Base-by-base conservation (phyloP, 2,888 invertebrate genomes). In the Drosophila pseudotalamancana region DNA sequence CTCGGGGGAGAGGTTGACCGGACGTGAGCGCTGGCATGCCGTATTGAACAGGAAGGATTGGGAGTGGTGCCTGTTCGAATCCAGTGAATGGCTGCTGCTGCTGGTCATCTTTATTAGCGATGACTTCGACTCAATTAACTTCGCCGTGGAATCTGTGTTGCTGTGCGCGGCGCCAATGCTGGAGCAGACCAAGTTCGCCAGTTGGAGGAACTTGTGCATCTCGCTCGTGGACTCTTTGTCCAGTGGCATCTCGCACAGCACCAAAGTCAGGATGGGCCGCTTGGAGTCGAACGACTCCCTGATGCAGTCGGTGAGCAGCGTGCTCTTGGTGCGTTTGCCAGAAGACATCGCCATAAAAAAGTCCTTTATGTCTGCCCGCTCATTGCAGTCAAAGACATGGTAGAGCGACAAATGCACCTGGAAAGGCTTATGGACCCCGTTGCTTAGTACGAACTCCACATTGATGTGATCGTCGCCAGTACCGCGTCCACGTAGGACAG, bases 401-500 rank as follows among this genome's bases (percentile, higher is more conserved):
- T 87, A 83, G 9, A 88, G 12, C 1, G 83, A 49, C 5, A 88
- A 42, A 16, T 74, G 73, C 14, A 82, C 46, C 3, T 45, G 54
- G 11, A 70, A 57, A 9, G 65, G 29, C 8, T 45, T 45, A 0
- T 55, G 50, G 5, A 56, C 12, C 11, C 39, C 32, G 35, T 76
- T 73, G 2, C 46, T 31, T 8, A 74, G 72, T 0, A 65, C 32
- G 46, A 81, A 80, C 42, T 78, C 66, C n/a, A 89, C 32, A 39
- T 88, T 83, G 21, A 88, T 51, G 29, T 74, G 87, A 12, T 85
- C 89, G 40, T 88, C 88, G 2, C 88, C 88, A 1, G 60, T 61
- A n/a, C 67, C 63, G 0, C 64, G 70, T 2, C 16, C 50, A 2
- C 81, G 62, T 5, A 87, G 21, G 0, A 35, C 9, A 6, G 35